phyloP scores from a whole-genome alignment of 2,113 vertebrate genomes.

The Laticauda colubrina region DNA sequence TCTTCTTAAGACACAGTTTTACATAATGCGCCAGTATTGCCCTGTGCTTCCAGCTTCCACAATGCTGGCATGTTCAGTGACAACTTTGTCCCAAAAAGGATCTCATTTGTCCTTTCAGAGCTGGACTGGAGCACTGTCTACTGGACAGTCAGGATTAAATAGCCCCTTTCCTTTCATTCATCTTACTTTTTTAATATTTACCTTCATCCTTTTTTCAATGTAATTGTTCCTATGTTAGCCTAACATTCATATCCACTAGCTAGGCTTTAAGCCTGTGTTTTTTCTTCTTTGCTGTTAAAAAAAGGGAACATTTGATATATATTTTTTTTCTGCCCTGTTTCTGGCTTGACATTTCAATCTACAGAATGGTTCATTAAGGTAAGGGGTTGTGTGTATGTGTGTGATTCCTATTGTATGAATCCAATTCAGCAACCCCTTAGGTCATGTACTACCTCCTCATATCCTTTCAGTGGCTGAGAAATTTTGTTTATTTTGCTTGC shows the following conservation, averaged over 20 bases:
- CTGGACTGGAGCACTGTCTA: background rate
- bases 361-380: background rate
- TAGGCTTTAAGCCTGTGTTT: background rate
- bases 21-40: background rate
- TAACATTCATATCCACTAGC: background rate
- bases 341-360: constrained; percentile 23
- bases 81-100: background rate
- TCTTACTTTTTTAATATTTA: background rate
- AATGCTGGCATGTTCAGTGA: background rate
- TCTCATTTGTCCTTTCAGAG: background rate
- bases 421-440: constrained; percentile 18
- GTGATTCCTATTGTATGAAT: constrained; percentile 16
- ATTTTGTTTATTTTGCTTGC: constrained; percentile 59
- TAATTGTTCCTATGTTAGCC: background rate
- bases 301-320: background rate
- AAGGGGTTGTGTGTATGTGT: background rate
- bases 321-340: background rate
- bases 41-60: background rate
- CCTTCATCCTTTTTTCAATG: background rate
- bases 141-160: background rate
- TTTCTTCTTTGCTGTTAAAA: background rate
- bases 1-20: background rate
- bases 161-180: background rate
- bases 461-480: constrained; percentile 36
- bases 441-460: constrained; percentile 21